Conservation (phyloP, 2,888 invertebrate species). For the Dinocampus coccinellae region DNA sequence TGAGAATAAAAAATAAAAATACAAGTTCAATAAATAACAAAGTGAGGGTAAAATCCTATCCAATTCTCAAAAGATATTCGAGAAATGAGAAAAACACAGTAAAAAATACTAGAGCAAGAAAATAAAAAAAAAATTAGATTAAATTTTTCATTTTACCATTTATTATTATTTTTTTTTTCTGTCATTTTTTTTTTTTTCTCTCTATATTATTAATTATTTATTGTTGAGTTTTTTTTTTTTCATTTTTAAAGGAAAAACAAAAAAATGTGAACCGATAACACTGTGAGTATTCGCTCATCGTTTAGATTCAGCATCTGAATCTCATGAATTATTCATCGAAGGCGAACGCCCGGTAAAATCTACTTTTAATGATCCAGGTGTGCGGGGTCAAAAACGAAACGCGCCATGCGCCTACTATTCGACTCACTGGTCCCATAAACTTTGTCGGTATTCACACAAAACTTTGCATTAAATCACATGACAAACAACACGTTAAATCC, state of each 20-base stretch:
- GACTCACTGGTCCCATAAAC: not conserved
- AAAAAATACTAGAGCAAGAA: not conserved
- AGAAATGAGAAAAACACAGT: not conserved
- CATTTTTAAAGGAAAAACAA: not conserved
- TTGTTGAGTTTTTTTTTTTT: too few species aligned
- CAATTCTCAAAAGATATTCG: not conserved
- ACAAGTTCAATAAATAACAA: slow-evolving; percentile 4
- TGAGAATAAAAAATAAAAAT: not conserved
- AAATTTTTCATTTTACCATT: not conserved
- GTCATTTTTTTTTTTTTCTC: not conserved
- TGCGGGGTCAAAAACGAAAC: not conserved
- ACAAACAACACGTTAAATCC: slow-evolving; percentile 3
- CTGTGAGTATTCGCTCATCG: slow-evolving; percentile 3
- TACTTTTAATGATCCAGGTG: slow-evolving; percentile 38
- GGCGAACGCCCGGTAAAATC: slow-evolving; percentile 14
- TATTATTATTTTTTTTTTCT: not conserved
- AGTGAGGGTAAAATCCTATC: not conserved
- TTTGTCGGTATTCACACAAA: not conserved
- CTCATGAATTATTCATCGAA: slow-evolving; percentile 28
- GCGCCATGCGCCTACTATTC: not conserved
- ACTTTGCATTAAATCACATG: slow-evolving; percentile 1
- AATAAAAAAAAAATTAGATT: not conserved
- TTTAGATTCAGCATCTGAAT: not conserved
- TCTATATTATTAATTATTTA: too few species aligned
- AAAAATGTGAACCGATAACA: not conserved